Conservation (phyloP, 2,888 invertebrate species). For the Caradrina clavipalpis region DNA sequence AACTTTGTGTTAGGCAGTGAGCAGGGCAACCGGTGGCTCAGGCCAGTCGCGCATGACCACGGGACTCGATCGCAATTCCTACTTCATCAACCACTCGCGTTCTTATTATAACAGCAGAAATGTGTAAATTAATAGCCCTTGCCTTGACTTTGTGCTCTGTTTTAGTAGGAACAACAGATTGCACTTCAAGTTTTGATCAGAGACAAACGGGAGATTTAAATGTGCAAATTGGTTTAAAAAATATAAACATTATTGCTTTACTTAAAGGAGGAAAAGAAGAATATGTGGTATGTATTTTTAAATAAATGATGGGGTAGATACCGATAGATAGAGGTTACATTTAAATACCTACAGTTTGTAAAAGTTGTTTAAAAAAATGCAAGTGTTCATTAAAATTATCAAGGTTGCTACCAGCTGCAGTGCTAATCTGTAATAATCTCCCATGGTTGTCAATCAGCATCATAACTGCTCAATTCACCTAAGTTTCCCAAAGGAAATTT, state of each 20-base stretch:
- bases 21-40: conserved; percentile 76
- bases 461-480: too few relatives aligned
- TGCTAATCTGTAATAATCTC: background rate
- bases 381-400: background rate
- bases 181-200: conserved; percentile 91
- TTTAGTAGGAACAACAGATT: conserved; percentile 65
- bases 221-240: conserved; percentile 95
- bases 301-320: background rate
- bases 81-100: conserved; percentile 33
- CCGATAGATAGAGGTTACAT: conserved; percentile 1
- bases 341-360: background rate
- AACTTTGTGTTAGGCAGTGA: conserved; percentile 82
- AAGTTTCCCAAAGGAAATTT: too few relatives aligned
- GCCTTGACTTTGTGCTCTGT: conserved; percentile 62
- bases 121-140: conserved; percentile 67
- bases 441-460: too few relatives aligned
- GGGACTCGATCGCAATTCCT: conserved; percentile 76
- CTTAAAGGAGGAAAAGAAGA: conserved; percentile 91
- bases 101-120: conserved; percentile 52
- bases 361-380: background rate
- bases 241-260: conserved; percentile 94
- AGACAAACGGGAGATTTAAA: conserved; percentile 95
- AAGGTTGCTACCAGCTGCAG: background rate
- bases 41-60: conserved; percentile 79
- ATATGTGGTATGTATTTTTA: conserved; percentile 87